These are phyloP conservation scores for Acromyrmex echinatior DNA, from an alignment of 1,140 invertebrate genomes.

Conservation along the genomic window DNA sequence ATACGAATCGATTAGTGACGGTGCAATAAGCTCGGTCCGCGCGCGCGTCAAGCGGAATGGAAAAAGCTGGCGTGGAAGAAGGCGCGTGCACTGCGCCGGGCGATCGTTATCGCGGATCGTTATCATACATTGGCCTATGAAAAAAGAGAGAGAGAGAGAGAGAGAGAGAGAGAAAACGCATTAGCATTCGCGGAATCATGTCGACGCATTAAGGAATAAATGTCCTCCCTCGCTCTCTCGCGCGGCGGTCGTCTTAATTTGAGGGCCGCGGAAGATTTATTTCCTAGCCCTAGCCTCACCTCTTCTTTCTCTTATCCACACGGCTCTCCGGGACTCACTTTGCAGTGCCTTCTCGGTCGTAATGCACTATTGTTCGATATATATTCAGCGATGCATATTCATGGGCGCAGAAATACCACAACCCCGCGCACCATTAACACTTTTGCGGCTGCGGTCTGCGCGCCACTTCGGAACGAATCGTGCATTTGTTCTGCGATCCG, in stretches of 20 bases:
- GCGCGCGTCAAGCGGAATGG: background rate
- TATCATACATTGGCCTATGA: conserved; percentile 35
- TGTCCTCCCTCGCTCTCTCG: background rate
- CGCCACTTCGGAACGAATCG: conserved; percentile 45
- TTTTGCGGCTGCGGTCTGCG: conserved; percentile 33
- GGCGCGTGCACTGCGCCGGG: conserved; percentile 7
- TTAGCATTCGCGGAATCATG: conserved; percentile 62
- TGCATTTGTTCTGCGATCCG: conserved; percentile 50
- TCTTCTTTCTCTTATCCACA: background rate
- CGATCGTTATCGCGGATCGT: conserved; percentile 58
- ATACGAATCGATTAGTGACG: conserved; percentile 67
- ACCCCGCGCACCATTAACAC: conserved; percentile 44
- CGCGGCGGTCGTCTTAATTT: conserved; percentile 37
- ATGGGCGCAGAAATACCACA: conserved; percentile 38
- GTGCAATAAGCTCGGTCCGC: conserved; percentile 45
- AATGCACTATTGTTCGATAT: conserved; percentile 53
- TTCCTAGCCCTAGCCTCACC: conserved; percentile 16
- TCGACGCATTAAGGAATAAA: conserved; percentile 54
- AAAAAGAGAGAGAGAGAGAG: background rate
- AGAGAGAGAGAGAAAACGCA: conserved; percentile 22
- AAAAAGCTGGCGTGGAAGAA: background rate
- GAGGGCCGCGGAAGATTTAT: conserved; percentile 60
- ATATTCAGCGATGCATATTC: conserved; percentile 52
- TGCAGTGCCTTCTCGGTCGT: conserved; percentile 18
- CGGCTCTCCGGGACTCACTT: background rate